Conservation (phyloP, 2,888 invertebrate genomes). For the Agonum fuliginosum region DNA sequence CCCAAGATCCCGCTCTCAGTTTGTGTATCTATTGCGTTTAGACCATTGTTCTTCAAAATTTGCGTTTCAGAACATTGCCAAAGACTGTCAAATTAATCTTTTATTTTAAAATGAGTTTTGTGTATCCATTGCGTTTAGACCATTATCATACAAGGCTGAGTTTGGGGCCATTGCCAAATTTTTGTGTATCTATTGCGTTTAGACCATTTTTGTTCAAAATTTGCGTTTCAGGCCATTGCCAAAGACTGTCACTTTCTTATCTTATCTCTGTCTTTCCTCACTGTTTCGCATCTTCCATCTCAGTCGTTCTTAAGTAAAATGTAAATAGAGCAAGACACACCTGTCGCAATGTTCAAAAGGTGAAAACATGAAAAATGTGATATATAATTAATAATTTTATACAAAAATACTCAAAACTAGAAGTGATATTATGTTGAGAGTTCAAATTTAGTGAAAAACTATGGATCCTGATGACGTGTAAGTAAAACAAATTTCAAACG, state of each 20-base stretch:
- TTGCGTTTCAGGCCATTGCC: background rate
- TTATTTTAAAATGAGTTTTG: no score
- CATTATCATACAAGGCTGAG: no score
- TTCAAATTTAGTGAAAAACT: background rate
- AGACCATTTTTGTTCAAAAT: background rate
- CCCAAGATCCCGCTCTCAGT: no score
- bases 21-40: background rate
- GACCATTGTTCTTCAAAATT: background rate
- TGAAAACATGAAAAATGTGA: background rate
- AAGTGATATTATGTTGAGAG: background rate
- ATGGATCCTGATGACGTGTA: conserved; percentile 21
- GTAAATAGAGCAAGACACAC: background rate
- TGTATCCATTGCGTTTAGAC: no score
- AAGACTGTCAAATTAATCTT: background rate
- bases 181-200: background rate
- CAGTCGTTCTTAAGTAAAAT: background rate
- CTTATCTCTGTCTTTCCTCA: background rate
- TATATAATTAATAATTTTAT: background rate
- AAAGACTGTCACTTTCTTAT: background rate
- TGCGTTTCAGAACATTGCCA: background rate
- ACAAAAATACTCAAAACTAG: background rate
- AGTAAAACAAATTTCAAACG: background rate
- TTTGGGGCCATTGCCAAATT: no score
- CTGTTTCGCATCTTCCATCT: background rate
- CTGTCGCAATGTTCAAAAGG: conserved; percentile 11